Base-by-base conservation (phyloP, 2,113 vertebrate species). In the Natator depressus region DNA sequence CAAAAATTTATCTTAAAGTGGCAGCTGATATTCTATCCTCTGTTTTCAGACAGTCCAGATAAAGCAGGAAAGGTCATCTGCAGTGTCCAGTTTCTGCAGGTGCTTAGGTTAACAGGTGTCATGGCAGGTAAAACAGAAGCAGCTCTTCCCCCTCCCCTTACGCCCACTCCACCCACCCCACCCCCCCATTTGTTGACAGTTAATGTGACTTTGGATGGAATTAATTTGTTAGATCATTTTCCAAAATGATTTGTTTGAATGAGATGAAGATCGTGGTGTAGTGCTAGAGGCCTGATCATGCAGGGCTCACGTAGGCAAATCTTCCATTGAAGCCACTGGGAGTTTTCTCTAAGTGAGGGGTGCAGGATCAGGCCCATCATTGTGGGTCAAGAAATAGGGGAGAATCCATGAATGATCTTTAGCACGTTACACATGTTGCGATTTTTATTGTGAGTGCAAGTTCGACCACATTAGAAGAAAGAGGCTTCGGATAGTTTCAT, bases 51-150 rank as follows among this genome's bases (percentile, higher is more conserved):
- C 89, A 88, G 91, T 46, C 76, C 46, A 86, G 42, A 31, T 54
- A 72, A 62, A 47, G 24, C 42, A 47, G 13, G 75, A 47, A 78
- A 78, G 75, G 75, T 89, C 11, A 46, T 12, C 80, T 38, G 1
- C 81, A 92, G 29, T 20, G 5, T 55, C 82, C 29, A 10, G 8
- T 72, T 90, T 83, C 38, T 90, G 84, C 4, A 47, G 85, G 89
- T 20, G 16, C 88, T 96, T 49, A 92, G 76, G 65, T 91, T 96
- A 97, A 97, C 88, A 95, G 91, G 90, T 80, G 49, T 76, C 72
- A 78, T 46, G 93, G 31, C 72, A 95, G 90, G 92, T 87, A 46
- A 86, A 94, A 82, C 69, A 86, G 10, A 80, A 54, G 35, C 75
- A 76, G 55, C 42, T 91, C 1, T 10, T 94, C 81, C 76, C 53